phyloP scores from a whole-genome alignment of 2,888 invertebrate genomes.

The Tigriopus californicus region DNA sequence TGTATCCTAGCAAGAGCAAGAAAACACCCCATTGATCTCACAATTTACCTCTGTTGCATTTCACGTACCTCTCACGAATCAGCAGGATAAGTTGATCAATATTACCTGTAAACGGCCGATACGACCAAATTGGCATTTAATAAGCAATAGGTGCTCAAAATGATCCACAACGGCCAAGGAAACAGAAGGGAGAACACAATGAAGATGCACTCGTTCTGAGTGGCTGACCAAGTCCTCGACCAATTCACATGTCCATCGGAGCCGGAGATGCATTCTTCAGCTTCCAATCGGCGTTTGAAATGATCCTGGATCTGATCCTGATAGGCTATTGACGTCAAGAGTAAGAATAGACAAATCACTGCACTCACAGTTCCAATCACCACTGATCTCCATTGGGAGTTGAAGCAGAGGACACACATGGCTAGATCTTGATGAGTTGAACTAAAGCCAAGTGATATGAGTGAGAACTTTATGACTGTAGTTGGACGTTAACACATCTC shows the following conservation, averaged over 20 bases:
- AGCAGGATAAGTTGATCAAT: too few species aligned
- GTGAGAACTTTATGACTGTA: too few species aligned
- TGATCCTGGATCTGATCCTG: neutral
- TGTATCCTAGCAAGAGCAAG: too few species aligned
- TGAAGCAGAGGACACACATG: conserved; percentile 8
- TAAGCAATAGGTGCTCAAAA: neutral
- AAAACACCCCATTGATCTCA: too few species aligned
- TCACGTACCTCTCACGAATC: too few species aligned
- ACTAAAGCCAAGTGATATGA: too few species aligned
- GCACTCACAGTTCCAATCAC: conserved; percentile 1
- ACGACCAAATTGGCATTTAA: neutral
- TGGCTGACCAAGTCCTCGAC: neutral
- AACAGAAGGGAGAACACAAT: neutral
- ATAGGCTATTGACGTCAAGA: neutral
- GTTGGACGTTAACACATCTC: too few species aligned
- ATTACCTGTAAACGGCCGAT: conserved; percentile 5
- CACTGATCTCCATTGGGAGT: conserved; percentile 4
- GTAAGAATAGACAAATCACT: neutral
- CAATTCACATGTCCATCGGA: neutral
- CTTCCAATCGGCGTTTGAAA: neutral
- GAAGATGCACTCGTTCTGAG: neutral
- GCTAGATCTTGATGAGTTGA: neutral
- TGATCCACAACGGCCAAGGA: conserved; percentile 3
- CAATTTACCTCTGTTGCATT: too few species aligned
- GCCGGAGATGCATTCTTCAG: neutral